Base-by-base conservation (phyloP, 2,888 invertebrate genomes). In the Drosophila antonietae region DNA sequence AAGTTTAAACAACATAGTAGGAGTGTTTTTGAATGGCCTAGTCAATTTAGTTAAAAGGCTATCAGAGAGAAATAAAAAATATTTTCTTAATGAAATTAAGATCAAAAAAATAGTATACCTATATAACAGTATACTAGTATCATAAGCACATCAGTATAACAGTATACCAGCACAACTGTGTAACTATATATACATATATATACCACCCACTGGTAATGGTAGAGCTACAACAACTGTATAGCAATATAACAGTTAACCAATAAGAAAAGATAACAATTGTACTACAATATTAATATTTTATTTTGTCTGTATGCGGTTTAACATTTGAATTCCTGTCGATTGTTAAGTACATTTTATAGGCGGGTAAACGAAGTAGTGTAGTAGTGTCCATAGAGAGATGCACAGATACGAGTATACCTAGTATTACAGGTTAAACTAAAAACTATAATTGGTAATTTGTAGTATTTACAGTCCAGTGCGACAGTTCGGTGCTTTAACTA, bases 291-390 rank as follows among this genome's bases (percentile, higher is more conserved):
- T 28, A 28, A 28, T 64, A 69, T 73, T 83, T 83, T 86, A 86
- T 75, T 80, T 81, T 73, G 60, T 65, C 46, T 62, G 61, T 49
- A 59, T 69, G 63, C 65, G 68, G 73, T 69, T 77, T 72, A 67
- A 65, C 72, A 75, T 53, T 72, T 79, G 70, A 71, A 68, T 72
- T 65, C 46, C 59, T 58, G 63, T 69, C 81, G 65, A 43, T 56
- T 57, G 68, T 74, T 89, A 89, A 88, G 89, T 89, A 89, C 89
- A 78, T 59, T 68, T 68, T 43, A 20, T n/a, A 82, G 75, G 75
- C 86, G 67, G 78, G 75, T 67, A 62, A 65, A 33, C 33, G 33
- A 51, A 18, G 49, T 33, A 53, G 49, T 71, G 52, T 58, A 58
- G 47, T 51, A 28, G 49, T 73, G 68, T 73, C 68, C 61, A 69